Evolutionary conservation across 1,140 invertebrate species (phyloP), one percentile per base, ranked within the genome.

Genomic region (Trichogramma pretiosum): DNA sequence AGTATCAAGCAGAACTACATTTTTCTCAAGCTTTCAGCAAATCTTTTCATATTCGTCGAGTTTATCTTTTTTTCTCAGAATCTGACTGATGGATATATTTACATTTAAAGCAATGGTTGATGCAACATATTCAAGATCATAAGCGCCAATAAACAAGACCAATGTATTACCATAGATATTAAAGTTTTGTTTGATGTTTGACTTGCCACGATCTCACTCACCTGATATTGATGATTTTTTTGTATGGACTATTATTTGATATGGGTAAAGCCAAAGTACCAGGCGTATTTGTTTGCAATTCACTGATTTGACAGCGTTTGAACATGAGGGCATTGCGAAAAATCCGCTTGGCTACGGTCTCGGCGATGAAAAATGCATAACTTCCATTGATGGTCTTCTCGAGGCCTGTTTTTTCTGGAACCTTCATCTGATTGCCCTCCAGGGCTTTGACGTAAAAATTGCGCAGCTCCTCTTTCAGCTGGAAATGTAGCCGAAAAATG

Each of bases 321-420:
- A 66, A 68, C 14, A 69, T 65, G 0, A 72, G 48, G 0, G 63
- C 59, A 3, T 61, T 67, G 36, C 58, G 56, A 0, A 73, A 54
- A 21, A 65, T 63, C 26, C 68, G 60, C 39, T 68, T 56, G 3
- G 70, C 72, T 2, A 70, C 45, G 5, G 69, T 66, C 3, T 70
- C 68, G 32, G 64, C 69, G 1, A 68, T 62, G 41, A 74, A 74
- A 49, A 73, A 74, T 26, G 67, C 70, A 36, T 73, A 74, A 14
- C 62, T 58, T 0, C 69, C 70, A 5, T 64, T 58, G 0, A 68
- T 53, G 1, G 65, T 63, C 54, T 60, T 67, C 17, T 61, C 50
- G 0, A 74, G 48, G 2, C 72, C 72, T 11, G 57, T 48, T n/a
- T 58, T 61, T 0, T 66, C 65, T 13, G 66, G 61, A 8, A 70